Conservation (phyloP, 2,113 vertebrate species). For the Diglossa brunneiventris region DNA sequence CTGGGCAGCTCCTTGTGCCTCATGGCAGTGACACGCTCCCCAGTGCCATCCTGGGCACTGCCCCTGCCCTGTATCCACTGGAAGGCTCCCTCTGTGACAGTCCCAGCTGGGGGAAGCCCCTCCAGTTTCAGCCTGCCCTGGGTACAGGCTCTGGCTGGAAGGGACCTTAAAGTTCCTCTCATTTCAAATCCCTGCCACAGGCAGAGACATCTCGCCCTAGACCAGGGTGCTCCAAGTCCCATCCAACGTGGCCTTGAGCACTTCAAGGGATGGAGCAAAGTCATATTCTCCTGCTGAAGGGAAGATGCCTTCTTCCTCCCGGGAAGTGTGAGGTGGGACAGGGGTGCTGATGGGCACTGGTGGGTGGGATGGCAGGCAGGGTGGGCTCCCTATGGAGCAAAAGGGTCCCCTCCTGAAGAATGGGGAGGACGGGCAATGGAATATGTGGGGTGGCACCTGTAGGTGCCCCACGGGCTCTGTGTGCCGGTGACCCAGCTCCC, state of each 20-base stretch:
- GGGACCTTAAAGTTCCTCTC: background rate
- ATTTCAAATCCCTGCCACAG: background rate
- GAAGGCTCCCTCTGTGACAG: background rate
- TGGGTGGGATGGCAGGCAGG: background rate
- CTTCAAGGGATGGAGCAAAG: background rate
- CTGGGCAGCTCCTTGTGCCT: background rate
- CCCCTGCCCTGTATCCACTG: background rate
- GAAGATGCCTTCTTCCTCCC: background rate
- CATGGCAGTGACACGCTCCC: background rate
- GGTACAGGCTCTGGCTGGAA: background rate
- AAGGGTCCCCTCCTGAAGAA: background rate
- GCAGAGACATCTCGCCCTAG: background rate
- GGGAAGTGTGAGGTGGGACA: background rate
- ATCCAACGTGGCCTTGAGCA: background rate
- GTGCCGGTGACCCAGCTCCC: rapidly evolving
- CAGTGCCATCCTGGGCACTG: background rate
- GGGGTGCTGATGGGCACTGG: background rate
- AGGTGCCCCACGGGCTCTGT: background rate
- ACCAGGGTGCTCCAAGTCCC: background rate
- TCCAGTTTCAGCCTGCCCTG: background rate
- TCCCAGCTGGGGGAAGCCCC: background rate
- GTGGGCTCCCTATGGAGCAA: rapidly evolving
- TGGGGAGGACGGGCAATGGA: background rate
- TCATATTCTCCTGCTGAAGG: background rate
- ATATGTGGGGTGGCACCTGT: background rate